These are phyloP conservation scores for Noctua pronuba DNA, from an alignment of 2,888 invertebrate genomes.

Conservation along the genomic window DNA sequence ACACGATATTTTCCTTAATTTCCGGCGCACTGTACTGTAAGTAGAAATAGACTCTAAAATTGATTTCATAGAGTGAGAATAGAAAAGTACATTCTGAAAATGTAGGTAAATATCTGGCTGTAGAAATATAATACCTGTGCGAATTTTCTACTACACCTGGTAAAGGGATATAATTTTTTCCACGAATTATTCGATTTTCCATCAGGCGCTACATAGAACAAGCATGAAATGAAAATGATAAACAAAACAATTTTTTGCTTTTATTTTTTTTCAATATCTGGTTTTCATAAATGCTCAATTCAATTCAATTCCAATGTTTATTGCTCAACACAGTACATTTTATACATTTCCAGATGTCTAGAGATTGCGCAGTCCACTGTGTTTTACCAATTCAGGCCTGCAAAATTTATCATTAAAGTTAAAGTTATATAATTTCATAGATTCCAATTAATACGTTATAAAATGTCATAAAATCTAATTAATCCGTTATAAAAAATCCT, in stretches of 20 bases:
- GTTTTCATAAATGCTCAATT: not conserved
- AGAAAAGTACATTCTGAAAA: not conserved
- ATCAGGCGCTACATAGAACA: not conserved
- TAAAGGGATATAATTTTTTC: slow-evolving; percentile 6
- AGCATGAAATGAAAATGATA: not conserved
- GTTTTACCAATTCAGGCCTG: too few species aligned
- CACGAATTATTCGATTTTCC: not conserved
- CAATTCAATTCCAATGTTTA: too few species aligned
- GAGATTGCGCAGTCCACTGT: too few species aligned
- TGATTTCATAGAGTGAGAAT: not conserved
- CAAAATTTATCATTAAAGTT: too few species aligned
- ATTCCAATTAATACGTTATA: too few species aligned
- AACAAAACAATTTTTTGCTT: not conserved
- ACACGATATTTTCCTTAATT: slow-evolving; percentile 44
- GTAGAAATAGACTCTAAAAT: slow-evolving; percentile 1
- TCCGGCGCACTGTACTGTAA: slow-evolving; percentile 13
- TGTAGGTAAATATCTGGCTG: not conserved
- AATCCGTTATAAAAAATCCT: too few species aligned
- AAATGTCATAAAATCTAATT: too few species aligned
- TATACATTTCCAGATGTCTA: too few species aligned
- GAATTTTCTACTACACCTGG: not conserved
- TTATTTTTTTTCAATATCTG: not conserved
- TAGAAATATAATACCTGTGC: not conserved
- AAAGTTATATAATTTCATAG: too few species aligned
- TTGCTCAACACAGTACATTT: too few species aligned